Conservation (phyloP, 2,888 invertebrate species). For the Caenorhabditis sulstoni region DNA sequence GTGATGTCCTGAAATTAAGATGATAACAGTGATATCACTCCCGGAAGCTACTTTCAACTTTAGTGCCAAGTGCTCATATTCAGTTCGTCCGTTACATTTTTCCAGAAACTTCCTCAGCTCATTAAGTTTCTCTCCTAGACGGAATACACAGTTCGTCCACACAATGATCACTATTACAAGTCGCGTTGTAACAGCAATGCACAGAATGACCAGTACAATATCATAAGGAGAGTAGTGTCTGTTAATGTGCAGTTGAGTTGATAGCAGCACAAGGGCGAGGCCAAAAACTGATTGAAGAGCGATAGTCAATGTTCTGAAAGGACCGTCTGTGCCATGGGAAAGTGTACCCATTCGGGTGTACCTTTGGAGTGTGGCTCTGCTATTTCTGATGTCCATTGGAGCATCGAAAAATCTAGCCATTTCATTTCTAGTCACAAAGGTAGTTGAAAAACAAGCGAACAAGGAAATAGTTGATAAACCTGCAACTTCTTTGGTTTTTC, state of each 20-base stretch:
- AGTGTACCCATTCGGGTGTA: neutral
- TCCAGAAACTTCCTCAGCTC: slow-evolving; percentile 39
- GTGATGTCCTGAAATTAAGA: slow-evolving; percentile 43
- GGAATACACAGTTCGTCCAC: slow-evolving; percentile 46
- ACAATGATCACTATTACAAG: slow-evolving; percentile 35
- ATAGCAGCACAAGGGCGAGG: slow-evolving; percentile 33
- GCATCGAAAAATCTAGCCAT: slow-evolving; percentile 46
- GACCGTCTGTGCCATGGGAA: too few relatives aligned
- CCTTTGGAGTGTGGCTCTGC: slow-evolving; percentile 45
- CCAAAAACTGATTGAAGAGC: slow-evolving; percentile 44
- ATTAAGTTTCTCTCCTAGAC: slow-evolving; percentile 33
- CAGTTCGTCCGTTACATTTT: slow-evolving; percentile 55
- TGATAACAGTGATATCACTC: neutral
- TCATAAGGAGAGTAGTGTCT: slow-evolving; percentile 42
- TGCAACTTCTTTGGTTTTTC: slow-evolving; percentile 22
- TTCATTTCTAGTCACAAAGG: slow-evolving; percentile 37
- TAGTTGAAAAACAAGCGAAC: slow-evolving; percentile 33
- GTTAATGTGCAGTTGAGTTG: slow-evolving; percentile 42
- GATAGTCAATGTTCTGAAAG: slow-evolving; percentile 52
- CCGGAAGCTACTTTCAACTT: slow-evolving; percentile 41
- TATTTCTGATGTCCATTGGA: slow-evolving; percentile 28
- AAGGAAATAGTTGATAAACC: slow-evolving; percentile 39
- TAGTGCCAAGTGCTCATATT: slow-evolving; percentile 56
- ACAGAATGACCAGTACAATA: slow-evolving; percentile 43
- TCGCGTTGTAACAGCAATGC: slow-evolving; percentile 34